Evolutionary conservation across 1,140 invertebrate species (phyloP), one percentile per base, ranked within the genome.

Genomic region (Pantala flavescens): DNA sequence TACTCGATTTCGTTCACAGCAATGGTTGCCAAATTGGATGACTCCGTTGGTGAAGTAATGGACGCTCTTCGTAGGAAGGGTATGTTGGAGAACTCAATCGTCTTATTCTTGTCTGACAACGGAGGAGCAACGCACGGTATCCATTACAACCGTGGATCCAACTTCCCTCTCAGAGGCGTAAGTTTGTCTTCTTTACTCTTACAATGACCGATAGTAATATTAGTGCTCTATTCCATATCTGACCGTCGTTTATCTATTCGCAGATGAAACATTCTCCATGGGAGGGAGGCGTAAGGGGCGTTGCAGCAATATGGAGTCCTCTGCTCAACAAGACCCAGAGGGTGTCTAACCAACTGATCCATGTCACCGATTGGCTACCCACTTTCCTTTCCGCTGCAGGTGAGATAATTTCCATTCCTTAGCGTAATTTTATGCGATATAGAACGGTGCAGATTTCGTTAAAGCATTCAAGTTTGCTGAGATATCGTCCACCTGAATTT

Each of bases 291-390:
- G 86, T 92, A 0, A 85, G 93, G 77, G 90, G 90, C 0, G 86
- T 88, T 0, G 91, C 91, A 0, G 88, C 93, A 19, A 83, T 97
- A 75, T 95, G 93, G 92, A 92, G 90, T 81, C 88, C 91, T 0
- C 80, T 90, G 19, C 81, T 88, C 42, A 83, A 85, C 70, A 82
- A 88, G 63, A 82, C 84, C 12, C 85, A 86, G 77, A 81, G 88
- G 78, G 85, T 93, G 0, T 90, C 88, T 55, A 87, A 90, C 76
- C 87, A 93, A 63, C 84, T 95, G 75, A 90, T 96, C 79, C 92
- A 95, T 78, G 88, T 96, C 7, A 85, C 86, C 16, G 95, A 97
- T 81, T 96, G 94, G 93, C 80, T 97, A 43, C 95, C 95, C 0
- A 96, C 95, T 0, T 82, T 98, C 0, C 87, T 84, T 42, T 83